Conservation (phyloP, 2,113 vertebrate genomes). For the Trematocara zebra region DNA sequence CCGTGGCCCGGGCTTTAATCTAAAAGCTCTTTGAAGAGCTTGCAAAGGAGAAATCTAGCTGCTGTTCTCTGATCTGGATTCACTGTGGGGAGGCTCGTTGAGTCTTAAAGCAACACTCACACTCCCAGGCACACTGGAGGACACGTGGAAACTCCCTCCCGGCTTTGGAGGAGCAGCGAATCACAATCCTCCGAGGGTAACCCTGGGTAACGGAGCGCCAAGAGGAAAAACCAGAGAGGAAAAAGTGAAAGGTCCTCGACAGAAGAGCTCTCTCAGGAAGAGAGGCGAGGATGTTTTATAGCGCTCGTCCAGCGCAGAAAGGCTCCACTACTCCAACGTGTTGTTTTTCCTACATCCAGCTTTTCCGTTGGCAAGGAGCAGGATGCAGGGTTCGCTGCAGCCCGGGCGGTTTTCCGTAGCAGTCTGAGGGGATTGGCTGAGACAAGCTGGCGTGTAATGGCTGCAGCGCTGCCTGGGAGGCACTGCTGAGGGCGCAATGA, state of each 20-base stretch:
- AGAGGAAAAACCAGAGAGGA: slow-evolving; percentile 53
- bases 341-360: slow-evolving; percentile 56
- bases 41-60: slow-evolving; percentile 42
- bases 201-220: slow-evolving; percentile 59
- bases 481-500: slow-evolving; percentile 74
- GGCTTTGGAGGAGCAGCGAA: slow-evolving; percentile 53
- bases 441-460: slow-evolving; percentile 64
- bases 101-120: slow-evolving; percentile 59
- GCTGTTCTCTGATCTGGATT: slow-evolving; percentile 63
- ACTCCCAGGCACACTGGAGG: slow-evolving; percentile 42
- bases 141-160: slow-evolving; percentile 73
- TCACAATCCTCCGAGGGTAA: slow-evolving; percentile 66
- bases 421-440: slow-evolving; percentile 69
- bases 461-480: slow-evolving; percentile 65
- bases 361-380: slow-evolving; percentile 80
- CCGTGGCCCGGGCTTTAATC: slow-evolving; percentile 65
- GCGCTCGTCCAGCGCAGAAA: not conserved
- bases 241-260: slow-evolving; percentile 52
- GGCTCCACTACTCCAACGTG: slow-evolving; percentile 7
- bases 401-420: slow-evolving; percentile 80
- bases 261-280: slow-evolving; percentile 26
- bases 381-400: slow-evolving; percentile 72
- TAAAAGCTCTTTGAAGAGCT: slow-evolving; percentile 67
- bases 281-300: slow-evolving; percentile 40
- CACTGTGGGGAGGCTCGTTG: slow-evolving; percentile 30